Evolutionary conservation across 2,797 vertebrate species (phyloP), one percentile per base, ranked within the genome.

Genomic region (Taeniopygia guttata): DNA sequence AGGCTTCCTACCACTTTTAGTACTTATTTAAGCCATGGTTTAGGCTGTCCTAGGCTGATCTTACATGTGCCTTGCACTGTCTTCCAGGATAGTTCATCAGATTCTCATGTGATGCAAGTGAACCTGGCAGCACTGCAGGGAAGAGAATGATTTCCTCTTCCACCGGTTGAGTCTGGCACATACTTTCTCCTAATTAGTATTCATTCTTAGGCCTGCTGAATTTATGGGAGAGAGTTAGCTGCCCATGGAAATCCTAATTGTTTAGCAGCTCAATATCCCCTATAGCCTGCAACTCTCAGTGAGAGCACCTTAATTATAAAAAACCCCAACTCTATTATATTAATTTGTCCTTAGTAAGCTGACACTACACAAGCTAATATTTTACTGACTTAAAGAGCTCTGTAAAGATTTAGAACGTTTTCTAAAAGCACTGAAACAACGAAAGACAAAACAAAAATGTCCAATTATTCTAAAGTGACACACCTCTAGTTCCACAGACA

Each of bases 131-230:
- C 89, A 46, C 83, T 79, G 85, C 27, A 0, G 94, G 89, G 70
- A 93, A 79, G 80, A 58, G 76, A 89, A 78, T 51, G 3, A 90
- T 86, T 86, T 91, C 82, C 92, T 92, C 87, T 85, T 76, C 76
- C 67, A 86, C 75, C 34, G 6, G 66, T 79, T 91, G 76, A 73
- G 85, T 76, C 91, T 95, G 94, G 94, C 91, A 93, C 79, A 46
- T 81, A 46, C 51, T 91, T 96, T 73, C 69, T 91, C 52, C 73
- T 90, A 81, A 92, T 93, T 87, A 93, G 69, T 51, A 86, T 93
- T 91, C 87, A 76, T 94, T 92, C 84, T 91, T 49, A 88, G 34
- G 48, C 48, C 73, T 70, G 25, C 8, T 89, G 69, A 81, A 86
- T 90, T 94, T 89, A 27, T 81, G 55, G 80, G 84, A 84, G 46